Percentiles rank a stretch among this genome's conserved stretches.
phyloP scores from a whole-genome alignment of 2,797 vertebrate species.

The Tenualosa thibaudeaui region DNA sequence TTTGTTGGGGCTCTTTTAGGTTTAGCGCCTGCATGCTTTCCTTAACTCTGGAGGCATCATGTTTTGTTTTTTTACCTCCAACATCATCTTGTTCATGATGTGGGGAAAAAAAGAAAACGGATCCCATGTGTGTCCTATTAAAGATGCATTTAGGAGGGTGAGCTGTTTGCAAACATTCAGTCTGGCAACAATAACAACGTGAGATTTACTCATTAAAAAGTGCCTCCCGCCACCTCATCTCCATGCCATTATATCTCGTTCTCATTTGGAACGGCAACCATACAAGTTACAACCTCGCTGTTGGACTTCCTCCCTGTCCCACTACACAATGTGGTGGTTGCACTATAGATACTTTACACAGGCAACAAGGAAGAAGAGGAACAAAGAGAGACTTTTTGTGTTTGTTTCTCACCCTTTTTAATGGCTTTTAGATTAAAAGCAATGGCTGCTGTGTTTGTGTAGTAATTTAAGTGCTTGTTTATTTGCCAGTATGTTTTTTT shows the following conservation, averaged over 20 bases:
- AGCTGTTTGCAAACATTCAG: not conserved
- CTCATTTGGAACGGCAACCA: not conserved
- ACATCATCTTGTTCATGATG: not conserved
- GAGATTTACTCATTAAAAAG: not conserved
- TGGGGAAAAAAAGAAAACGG: not conserved
- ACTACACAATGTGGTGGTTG: not conserved
- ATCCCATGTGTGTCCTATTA: not conserved
- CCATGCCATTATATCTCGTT: not conserved
- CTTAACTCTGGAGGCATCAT: not conserved
- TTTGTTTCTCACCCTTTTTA: not conserved
- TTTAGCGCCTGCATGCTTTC: not conserved
- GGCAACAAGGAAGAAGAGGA: not conserved
- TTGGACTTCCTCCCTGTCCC: not conserved
- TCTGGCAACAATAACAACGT: constrained; percentile 9
- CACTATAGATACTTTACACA: not conserved
- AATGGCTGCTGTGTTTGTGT: not conserved
- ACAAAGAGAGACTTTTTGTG: not conserved
- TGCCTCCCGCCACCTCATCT: not conserved
- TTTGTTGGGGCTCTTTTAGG: not conserved
- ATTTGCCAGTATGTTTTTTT: not conserved
- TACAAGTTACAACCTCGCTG: not conserved
- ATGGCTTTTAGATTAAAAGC: not conserved
- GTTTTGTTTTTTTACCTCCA: not conserved
- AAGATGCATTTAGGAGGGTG: not conserved
- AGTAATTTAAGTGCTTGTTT: not conserved